Evolutionary conservation across 2,113 vertebrate genomes (phyloP).

Genomic region (Casuarius casuarius): DNA sequence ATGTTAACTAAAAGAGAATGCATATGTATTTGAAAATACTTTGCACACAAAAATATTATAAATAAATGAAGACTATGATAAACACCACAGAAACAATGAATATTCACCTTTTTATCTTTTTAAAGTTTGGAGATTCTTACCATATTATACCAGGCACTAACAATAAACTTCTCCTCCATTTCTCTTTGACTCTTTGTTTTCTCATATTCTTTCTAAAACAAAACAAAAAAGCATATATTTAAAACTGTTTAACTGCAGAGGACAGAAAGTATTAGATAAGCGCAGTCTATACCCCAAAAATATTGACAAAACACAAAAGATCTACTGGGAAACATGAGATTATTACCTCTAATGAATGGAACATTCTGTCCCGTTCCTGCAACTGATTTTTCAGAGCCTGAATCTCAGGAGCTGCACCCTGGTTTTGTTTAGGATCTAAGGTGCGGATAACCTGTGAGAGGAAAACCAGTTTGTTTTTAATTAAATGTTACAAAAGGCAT

Average conservation of each 20-base stretch:
- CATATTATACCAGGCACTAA: conserved; percentile 96
- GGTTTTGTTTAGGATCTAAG: conserved; percentile 94
- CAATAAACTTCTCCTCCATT: conserved; percentile 92
- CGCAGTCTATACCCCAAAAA: not conserved
- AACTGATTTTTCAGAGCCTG: conserved; percentile 93
- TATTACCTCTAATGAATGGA: conserved; percentile 88
- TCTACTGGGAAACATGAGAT: not conserved
- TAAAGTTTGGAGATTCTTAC: conserved; percentile 74
- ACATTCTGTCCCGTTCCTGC: conserved; percentile 90
- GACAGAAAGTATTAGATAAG: not conserved
- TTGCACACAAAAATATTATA: not conserved
- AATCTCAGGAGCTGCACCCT: conserved; percentile 90
- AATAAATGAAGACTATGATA: not conserved
- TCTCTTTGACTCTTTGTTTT: conserved; percentile 92
- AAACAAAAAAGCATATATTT: not conserved
- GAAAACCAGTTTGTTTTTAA: not conserved
- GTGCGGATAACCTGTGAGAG: conserved; percentile 87
- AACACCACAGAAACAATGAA: not conserved
- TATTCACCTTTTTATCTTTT: not conserved
- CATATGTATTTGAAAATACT: not conserved
- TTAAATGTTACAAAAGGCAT: not conserved
- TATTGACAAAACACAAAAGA: not conserved
- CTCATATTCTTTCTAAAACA: conserved; percentile 91
- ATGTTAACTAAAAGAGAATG: not conserved
- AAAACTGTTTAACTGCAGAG: not conserved